Evolutionary conservation across 1,140 invertebrate genomes (phyloP), one percentile per base, ranked within the genome.

Genomic region (Aphelinus atriplicis): DNA sequence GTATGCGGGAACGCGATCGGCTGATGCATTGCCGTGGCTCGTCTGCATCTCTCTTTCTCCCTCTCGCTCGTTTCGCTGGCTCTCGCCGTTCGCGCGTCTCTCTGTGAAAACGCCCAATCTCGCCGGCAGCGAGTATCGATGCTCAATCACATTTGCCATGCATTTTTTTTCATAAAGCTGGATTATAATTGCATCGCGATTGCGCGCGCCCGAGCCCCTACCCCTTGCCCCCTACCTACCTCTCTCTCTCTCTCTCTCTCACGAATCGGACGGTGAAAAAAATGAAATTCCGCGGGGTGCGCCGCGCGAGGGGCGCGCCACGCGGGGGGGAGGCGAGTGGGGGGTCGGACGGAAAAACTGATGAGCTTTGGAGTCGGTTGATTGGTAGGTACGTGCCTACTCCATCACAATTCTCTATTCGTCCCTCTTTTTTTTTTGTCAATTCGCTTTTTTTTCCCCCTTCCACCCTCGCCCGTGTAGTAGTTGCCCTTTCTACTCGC

Each of bases 161-260:
- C 86, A 88, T 86, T 87, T 86, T 84, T 79, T 88, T 87, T 85
- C 85, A 88, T 87, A 88, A 88, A 88, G 86, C 85, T 87, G 86
- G 85, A 87, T 88, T 88, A 88, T 88, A 88, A 88, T 87, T 88
- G 86, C 86, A 86, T 87, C 85, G 84, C 83, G 83, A 88, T 85
- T 85, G 85, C 84, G 85, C 79, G 78, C 79, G 79, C 61, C 77
- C 80, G 81, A 78, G 71, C 74, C 75, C 71, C 50, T 51, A 51
- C 51, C 69, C 10, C 60, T 61, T 48, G 3, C 48, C 5, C 63
- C 3, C 51, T 53, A 26, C 26, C 26, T 26, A 5, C 55, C 46
- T 7, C 46, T n/a, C 56, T 7, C 55, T 60, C 55, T 7, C 46
- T 43, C n/a, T 3, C 45, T 60, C 67, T 50, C 56, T n/a, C 42